These are phyloP conservation scores for Eumerus sabulonum DNA, from an alignment of 2,888 invertebrate species.

Conservation along the genomic window DNA sequence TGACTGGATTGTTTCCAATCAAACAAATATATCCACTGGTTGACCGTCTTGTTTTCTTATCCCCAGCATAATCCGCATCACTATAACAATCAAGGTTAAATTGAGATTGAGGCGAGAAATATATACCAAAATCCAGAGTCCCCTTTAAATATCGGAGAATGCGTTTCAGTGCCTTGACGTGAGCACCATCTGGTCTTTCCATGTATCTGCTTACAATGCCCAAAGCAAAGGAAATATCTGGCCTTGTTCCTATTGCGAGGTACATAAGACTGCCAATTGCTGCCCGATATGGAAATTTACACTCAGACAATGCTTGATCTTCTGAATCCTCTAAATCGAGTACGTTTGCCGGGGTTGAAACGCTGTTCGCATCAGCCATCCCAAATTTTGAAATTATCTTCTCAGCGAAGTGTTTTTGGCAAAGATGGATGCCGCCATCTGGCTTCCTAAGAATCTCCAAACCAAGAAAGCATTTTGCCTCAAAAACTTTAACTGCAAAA, in stretches of 20 bases:
- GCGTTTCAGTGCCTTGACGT: conserved; percentile 20
- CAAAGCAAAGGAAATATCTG: conserved; percentile 38
- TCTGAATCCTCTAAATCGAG: neutral
- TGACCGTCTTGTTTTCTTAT: conserved; percentile 8
- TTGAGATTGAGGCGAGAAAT: neutral
- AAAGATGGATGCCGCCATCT: neutral
- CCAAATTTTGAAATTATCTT: neutral
- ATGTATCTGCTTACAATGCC: conserved; percentile 18
- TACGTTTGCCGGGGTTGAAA: neutral
- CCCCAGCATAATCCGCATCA: conserved; percentile 21
- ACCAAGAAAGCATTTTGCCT: neutral
- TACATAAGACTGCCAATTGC: conserved; percentile 48
- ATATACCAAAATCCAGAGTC: conserved; percentile 23
- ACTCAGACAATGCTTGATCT: neutral
- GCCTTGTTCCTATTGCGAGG: conserved; percentile 34
- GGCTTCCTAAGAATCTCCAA: neutral
- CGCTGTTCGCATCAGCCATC: neutral
- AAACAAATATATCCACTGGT: conserved; percentile 21
- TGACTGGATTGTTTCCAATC: conserved; percentile 7
- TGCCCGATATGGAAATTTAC: conserved; percentile 36
- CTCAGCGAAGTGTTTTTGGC: neutral
- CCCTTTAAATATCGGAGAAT: conserved; percentile 43
- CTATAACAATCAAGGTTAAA: conserved; percentile 9
- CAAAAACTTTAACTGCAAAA: neutral
- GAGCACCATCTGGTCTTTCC: conserved; percentile 23